Evolutionary conservation across 1,140 invertebrate genomes (phyloP).

Genomic region (Lepidurus arcticus): DNA sequence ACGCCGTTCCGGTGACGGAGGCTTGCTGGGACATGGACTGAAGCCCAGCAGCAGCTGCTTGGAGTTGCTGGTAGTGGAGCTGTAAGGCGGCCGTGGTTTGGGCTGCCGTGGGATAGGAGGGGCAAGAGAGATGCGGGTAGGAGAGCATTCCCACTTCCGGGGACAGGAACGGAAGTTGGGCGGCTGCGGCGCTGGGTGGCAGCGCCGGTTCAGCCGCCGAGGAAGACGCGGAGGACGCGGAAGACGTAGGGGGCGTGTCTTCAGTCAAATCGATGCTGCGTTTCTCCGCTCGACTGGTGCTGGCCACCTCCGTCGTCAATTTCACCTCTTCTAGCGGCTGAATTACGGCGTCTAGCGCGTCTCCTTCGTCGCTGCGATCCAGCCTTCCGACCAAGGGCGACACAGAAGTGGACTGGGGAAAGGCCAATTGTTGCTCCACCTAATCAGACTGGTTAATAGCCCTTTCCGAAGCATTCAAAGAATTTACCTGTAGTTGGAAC

Average conservation of each 20-base stretch:
- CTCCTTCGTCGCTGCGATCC: not conserved
- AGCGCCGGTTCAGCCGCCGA: conserved; percentile 44
- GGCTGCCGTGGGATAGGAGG: conserved; percentile 37
- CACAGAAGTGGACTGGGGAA: conserved; percentile 27
- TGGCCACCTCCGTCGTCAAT: not conserved
- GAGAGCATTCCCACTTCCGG: conserved; percentile 32
- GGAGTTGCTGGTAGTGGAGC: conserved; percentile 38
- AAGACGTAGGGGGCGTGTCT: not conserved
- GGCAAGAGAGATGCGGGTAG: conserved; percentile 38
- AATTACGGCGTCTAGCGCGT: not conserved
- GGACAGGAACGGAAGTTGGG: conserved; percentile 42
- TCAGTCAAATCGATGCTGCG: not conserved
- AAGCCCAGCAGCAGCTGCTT: conserved; percentile 15
- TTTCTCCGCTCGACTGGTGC: conserved; percentile 2
- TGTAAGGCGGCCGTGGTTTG: conserved; percentile 37
- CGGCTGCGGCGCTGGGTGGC: conserved; percentile 39
- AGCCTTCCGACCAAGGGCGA: not conserved
- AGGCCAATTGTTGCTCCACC: conserved; percentile 36
- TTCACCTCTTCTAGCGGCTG: not conserved
- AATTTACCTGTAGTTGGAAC: conserved; percentile 37
- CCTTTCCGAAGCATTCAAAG: conserved; percentile 27
- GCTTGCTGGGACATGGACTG: conserved; percentile 14
- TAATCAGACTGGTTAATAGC: not conserved
- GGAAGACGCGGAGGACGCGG: conserved; percentile 49
- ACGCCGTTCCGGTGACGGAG: conserved; percentile 24